Evolutionary conservation across 2,113 vertebrate genomes (phyloP).

Genomic region (Propithecus coquereli): DNA sequence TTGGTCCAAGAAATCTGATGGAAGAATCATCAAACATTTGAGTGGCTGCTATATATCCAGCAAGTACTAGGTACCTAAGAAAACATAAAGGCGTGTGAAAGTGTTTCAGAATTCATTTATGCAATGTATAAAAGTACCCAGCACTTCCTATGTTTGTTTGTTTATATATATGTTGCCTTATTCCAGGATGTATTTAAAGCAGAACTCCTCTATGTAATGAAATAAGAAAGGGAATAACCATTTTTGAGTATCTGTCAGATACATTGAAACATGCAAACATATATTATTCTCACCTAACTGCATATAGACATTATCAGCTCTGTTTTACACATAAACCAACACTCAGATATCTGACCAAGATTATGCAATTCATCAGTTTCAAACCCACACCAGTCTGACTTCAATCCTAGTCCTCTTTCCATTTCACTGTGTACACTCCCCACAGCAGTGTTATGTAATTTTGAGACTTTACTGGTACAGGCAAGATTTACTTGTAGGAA

Average conservation of each 20-base stretch:
- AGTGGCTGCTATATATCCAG: not conserved
- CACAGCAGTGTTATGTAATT: not conserved
- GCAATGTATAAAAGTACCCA: not conserved
- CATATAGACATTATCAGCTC: not conserved
- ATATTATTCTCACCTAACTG: not conserved
- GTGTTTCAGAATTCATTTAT: slow-evolving; percentile 26
- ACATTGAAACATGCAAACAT: not conserved
- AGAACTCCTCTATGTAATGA: not conserved
- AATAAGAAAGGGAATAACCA: not conserved
- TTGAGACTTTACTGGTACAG: not conserved
- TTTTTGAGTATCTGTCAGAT: not conserved
- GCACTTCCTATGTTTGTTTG: not conserved
- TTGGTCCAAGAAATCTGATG: not conserved
- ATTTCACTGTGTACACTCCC: not conserved
- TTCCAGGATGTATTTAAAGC: not conserved
- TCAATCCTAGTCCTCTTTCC: not conserved
- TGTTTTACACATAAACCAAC: not conserved
- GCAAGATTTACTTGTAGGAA: not conserved
- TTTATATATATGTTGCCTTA: slow-evolving; percentile 3
- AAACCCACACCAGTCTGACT: not conserved
- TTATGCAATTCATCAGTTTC: not conserved
- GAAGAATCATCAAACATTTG: not conserved
- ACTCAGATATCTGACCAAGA: not conserved
- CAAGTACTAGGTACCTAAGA: not conserved
- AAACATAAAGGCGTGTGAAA: not conserved